Percentiles rank a stretch among this genome's conserved stretches.
These are phyloP conservation scores for Labeo calbasu DNA, from an alignment of 2,797 vertebrate genomes.

Conservation along the genomic window DNA sequence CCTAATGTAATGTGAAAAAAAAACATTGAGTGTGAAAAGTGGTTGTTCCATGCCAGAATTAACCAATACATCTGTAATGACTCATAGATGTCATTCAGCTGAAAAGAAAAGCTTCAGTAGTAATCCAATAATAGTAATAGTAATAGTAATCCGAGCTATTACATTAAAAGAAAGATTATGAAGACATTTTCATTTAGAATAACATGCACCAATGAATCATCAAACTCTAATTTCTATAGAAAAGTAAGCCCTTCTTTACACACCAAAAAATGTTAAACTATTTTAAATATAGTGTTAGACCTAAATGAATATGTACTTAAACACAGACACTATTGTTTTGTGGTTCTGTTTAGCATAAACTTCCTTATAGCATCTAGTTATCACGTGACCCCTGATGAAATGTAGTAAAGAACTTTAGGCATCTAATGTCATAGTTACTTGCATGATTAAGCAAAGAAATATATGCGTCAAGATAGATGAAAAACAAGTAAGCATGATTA, in stretches of 20 bases:
- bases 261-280: neutral
- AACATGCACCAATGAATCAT: neutral
- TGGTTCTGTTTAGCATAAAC: neutral
- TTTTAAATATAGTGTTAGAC: too few relatives aligned
- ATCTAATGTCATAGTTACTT: neutral
- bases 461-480: neutral
- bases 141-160: neutral
- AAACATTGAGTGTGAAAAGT: neutral
- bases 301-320: too few relatives aligned
- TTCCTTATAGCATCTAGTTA: neutral
- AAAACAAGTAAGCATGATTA: neutral
- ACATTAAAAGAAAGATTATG: neutral
- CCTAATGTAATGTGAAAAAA: neutral
- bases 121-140: too few relatives aligned
- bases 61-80: neutral
- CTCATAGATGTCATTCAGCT: neutral
- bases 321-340: too few relatives aligned
- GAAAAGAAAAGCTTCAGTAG: neutral
- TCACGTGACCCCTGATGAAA: neutral
- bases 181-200: neutral
- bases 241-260: neutral
- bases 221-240: neutral
- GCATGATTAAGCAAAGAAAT: neutral
- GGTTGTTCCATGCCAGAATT: neutral
- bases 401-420: neutral